These are phyloP conservation scores for Diceros bicornis DNA, from an alignment of 2,797 vertebrate species.

Conservation along the genomic window DNA sequence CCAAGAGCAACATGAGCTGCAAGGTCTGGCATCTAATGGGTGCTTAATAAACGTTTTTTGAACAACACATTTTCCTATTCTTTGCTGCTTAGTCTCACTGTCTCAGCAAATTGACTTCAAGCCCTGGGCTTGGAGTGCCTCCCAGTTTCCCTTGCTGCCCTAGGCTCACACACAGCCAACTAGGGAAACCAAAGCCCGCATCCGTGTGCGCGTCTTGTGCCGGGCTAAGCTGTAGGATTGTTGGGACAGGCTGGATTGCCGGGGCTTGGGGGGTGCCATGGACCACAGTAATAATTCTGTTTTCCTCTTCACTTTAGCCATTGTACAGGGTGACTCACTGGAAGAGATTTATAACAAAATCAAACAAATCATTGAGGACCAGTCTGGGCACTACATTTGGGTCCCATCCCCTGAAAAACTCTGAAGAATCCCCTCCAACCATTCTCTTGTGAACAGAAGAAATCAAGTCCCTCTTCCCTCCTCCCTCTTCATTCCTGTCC, in stretches of 20 bases:
- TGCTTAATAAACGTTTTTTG: background rate
- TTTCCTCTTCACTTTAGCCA: constrained; percentile 92
- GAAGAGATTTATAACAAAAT: constrained; percentile 99
- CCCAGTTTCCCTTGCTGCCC: background rate
- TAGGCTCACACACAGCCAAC: background rate
- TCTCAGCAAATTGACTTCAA: background rate
- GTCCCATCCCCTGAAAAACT: constrained; percentile 99
- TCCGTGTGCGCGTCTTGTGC: background rate
- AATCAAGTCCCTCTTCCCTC: constrained; percentile 88
- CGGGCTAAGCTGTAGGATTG: background rate
- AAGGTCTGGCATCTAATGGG: constrained; percentile 18
- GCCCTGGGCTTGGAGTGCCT: background rate
- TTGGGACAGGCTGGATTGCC: background rate
- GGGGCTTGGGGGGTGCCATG: background rate
- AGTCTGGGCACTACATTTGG: constrained; percentile 99
- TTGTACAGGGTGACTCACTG: constrained; percentile 99
- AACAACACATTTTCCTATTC: background rate
- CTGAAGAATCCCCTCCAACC: constrained; percentile 92
- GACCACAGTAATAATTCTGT: constrained; percentile 76
- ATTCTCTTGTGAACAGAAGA: constrained; percentile 86
- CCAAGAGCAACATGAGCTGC: constrained; percentile 38
- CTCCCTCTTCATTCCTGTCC: constrained; percentile 90
- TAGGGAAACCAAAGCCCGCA: background rate
- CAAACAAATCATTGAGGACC: constrained; percentile 99
- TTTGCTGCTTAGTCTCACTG: background rate